Evolutionary conservation across 2,888 invertebrate species (phyloP), one percentile per base, ranked within the genome.

Genomic region (Nymphalis c-album): DNA sequence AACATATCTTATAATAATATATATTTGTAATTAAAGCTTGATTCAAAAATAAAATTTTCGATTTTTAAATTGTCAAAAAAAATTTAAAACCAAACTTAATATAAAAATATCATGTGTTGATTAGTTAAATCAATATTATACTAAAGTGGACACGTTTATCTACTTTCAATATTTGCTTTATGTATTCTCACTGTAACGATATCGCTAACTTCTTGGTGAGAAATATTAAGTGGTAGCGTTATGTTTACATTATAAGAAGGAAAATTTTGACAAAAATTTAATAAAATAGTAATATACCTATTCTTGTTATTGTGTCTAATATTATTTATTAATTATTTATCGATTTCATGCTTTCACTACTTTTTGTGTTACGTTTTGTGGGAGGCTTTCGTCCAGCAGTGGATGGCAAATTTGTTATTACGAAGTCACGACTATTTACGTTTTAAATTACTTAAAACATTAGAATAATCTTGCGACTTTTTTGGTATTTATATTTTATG

Each of bases 101-200:
- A 50, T 18, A 4, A 18, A 18, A 18, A 18, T 7, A 50, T 8
- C 35, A 50, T 7, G 40, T 62, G 20, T 40, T 40, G 17, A 50
- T 51, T 40, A 62, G 16, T 45, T 47, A 60, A 46, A 26, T 17
- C 18, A 60, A 60, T 60, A 47, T 60, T 60, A 20, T 10, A 26
- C 26, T 26, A 20, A 50, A 50, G 10, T 17, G 16, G 60, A 47
- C 17, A 47, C 22, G 60, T 60, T 16, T 48, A 18, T 16, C 26
- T 46, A 22, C 46, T 26, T 45, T 22, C n/a, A 60, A 60, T 60
- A 46, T 60, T 60, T 46, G 17, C 40, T 6, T 26, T 20, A 22
- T 18, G 26, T 60, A 46, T 60, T 46, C 20, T 46, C 60, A 60
- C 47, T 6, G 18, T 40, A 7, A 13, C 18, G 60, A 47, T 60